These are phyloP conservation scores for Mormyrus lacerda DNA, from an alignment of 2,113 vertebrate genomes.

Conservation along the genomic window DNA sequence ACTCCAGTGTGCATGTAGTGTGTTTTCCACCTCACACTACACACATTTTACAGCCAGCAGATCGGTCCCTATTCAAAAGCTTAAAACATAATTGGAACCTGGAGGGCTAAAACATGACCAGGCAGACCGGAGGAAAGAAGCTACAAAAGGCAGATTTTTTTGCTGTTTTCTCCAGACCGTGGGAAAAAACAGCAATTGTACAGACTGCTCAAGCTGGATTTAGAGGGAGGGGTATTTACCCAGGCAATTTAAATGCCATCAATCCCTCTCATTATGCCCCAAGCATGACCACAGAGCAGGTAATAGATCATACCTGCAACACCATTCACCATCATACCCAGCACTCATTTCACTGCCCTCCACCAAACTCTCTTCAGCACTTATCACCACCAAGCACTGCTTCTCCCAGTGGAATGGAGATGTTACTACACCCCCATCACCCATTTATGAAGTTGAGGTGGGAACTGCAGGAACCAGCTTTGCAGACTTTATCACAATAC, in stretches of 20 bases:
- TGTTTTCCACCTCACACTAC: constrained; percentile 14
- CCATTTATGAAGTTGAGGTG: too few relatives aligned
- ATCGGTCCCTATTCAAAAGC: neutral
- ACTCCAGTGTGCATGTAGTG: constrained; percentile 19
- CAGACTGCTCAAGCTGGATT: neutral
- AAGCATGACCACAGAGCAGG: neutral
- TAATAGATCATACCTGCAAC: neutral
- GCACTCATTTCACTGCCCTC: neutral
- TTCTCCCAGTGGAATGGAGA: too few relatives aligned
- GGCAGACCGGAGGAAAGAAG: neutral
- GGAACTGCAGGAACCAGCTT: too few relatives aligned
- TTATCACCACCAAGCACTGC: too few relatives aligned
- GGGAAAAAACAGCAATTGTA: neutral
- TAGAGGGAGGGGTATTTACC: neutral
- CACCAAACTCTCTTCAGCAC: neutral
- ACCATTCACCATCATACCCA: neutral
- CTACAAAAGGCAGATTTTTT: neutral
- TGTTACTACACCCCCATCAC: too few relatives aligned
- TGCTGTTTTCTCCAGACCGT: too few relatives aligned
- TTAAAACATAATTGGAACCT: neutral
- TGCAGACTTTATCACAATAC: too few relatives aligned
- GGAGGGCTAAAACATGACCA: neutral
- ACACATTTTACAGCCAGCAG: constrained; percentile 6
- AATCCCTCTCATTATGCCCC: neutral
- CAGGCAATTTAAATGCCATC: neutral